A percentile compares a stretch with the other conserved stretches of the same genome.
phyloP scores from a whole-genome alignment of 2,113 vertebrate species.

The Crotalus tigris region DNA sequence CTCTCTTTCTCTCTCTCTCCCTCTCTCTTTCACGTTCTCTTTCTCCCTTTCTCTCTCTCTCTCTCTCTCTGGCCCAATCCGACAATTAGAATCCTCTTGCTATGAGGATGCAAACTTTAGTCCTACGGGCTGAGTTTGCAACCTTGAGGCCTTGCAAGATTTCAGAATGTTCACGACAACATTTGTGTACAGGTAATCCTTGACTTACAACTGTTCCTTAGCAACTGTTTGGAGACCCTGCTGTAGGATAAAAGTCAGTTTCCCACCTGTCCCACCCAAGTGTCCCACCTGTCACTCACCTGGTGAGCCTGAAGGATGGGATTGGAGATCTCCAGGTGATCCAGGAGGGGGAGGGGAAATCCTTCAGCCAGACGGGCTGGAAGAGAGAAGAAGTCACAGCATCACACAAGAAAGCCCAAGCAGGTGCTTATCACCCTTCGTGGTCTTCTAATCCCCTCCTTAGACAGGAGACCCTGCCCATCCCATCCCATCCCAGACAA shows the following conservation, averaged over 20 bases:
- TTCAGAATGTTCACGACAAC: background rate
- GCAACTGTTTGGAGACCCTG: background rate
- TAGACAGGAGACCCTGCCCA: background rate
- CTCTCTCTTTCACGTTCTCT: too few species aligned
- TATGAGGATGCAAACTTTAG: background rate
- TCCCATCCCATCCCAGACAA: rapidly evolving
- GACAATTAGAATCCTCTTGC: background rate
- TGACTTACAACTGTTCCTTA: background rate
- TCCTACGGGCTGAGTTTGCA: background rate
- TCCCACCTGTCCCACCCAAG: background rate
- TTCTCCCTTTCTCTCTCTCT: too few species aligned
- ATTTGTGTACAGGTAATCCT: background rate
- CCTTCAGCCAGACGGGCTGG: slow-evolving; percentile 11
- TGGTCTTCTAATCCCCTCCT: background rate
- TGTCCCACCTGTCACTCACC: background rate
- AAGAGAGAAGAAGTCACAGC: background rate
- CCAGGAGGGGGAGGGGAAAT: background rate
- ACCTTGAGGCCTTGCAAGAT: background rate
- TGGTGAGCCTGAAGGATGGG: background rate
- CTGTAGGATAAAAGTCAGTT: background rate
- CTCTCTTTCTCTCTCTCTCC: rapidly evolving
- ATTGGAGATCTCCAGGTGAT: background rate
- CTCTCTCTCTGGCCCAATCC: background rate
- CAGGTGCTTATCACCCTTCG: too few species aligned
- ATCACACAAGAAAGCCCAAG: background rate